These are phyloP conservation scores for Drosophila pallidifrons DNA, from an alignment of 1,140 invertebrate species.

Conservation along the genomic window DNA sequence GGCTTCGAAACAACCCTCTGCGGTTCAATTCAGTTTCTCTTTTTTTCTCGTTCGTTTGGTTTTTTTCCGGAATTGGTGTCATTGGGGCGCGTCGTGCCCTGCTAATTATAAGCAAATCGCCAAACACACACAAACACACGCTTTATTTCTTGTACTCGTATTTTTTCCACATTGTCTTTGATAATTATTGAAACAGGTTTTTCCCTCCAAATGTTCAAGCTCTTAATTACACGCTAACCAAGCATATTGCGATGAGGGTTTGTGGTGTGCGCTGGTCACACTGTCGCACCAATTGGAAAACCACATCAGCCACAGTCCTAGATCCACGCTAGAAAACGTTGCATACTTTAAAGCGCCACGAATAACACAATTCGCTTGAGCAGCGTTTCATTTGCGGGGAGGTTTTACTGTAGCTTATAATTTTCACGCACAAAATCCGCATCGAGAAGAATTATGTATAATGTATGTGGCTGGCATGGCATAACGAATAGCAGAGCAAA, in stretches of 20 bases:
- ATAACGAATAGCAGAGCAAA: background rate
- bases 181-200: conserved; percentile 32
- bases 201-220: conserved; percentile 22
- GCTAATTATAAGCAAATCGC: conserved; percentile 64
- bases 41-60: conserved; percentile 1
- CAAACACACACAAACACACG: conserved; percentile 10
- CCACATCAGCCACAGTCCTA: background rate
- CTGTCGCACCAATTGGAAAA: conserved; percentile 6
- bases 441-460: conserved; percentile 38
- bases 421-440: conserved; percentile 59
- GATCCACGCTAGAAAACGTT: conserved; percentile 2
- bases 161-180: conserved; percentile 26
- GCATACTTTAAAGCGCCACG: conserved; percentile 33
- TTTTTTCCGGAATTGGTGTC: conserved; percentile 74
- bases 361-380: background rate
- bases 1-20: conserved; percentile 49
- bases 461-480: conserved; percentile 8
- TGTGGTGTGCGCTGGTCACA: conserved; percentile 13
- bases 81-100: conserved; percentile 62
- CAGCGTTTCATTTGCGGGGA: background rate
- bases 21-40: conserved; percentile 36
- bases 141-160: conserved; percentile 28
- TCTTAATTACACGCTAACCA: conserved; percentile 47
- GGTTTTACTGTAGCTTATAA: conserved; percentile 44
- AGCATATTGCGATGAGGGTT: background rate